A percentile compares a stretch with the other conserved stretches of the same genome.
These are phyloP conservation scores for Heteromurus nitidus DNA, from an alignment of 2,888 invertebrate species.

Conservation along the genomic window DNA sequence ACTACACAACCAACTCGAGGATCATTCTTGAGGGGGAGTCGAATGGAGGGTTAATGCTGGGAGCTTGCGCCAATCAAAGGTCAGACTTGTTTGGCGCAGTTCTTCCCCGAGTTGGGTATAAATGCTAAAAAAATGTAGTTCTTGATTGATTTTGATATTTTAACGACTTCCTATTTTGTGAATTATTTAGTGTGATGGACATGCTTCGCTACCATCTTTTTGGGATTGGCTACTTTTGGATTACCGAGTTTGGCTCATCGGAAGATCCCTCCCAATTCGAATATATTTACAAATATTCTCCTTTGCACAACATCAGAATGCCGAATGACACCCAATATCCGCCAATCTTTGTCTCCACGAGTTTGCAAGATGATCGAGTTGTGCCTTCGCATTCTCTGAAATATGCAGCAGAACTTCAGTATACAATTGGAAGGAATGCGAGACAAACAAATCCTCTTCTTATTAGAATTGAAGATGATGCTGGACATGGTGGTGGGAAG, in stretches of 20 bases:
- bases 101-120: not conserved
- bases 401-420: slow-evolving; percentile 92
- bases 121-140: too few relatives aligned
- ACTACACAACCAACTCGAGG: not conserved
- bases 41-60: not conserved
- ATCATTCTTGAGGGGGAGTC: not conserved
- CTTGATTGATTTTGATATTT: not conserved
- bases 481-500: slow-evolving; percentile 97
- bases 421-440: slow-evolving; percentile 80
- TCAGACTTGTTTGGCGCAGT: slow-evolving; percentile 7
- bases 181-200: slow-evolving; percentile 87
- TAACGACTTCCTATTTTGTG: too few relatives aligned
- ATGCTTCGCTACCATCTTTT: slow-evolving; percentile 98
- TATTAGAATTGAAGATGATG: slow-evolving; percentile 93
- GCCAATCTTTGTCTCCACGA: slow-evolving; percentile 55
- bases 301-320: slow-evolving; percentile 90
- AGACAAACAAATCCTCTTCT: slow-evolving; percentile 86
- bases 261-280: slow-evolving; percentile 90
- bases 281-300: slow-evolving; percentile 90
- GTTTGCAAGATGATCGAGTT: slow-evolving; percentile 77
- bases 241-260: slow-evolving; percentile 95
- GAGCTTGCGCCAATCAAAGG: not conserved
- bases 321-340: slow-evolving; percentile 60
- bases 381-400: slow-evolving; percentile 98
- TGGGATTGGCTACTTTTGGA: slow-evolving; percentile 98